phyloP scores from a whole-genome alignment of 2,113 vertebrate genomes.

The Anarrhichthys ocellatus region DNA sequence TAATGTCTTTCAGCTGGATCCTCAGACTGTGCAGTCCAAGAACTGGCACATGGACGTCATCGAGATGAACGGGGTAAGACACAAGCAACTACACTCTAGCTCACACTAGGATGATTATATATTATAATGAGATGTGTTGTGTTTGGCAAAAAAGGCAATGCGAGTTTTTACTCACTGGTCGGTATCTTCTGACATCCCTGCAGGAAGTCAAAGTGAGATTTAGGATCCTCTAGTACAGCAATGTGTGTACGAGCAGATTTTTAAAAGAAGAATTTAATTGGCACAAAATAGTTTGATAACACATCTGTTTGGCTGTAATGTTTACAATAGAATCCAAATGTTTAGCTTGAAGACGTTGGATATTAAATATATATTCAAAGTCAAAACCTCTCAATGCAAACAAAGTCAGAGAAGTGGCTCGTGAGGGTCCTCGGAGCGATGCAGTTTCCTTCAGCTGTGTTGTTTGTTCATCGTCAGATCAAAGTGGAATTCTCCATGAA shows the following conservation, averaged over 20 bases:
- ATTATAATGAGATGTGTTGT: background rate
- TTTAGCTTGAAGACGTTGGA: background rate
- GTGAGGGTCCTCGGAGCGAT: background rate
- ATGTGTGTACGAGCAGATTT: background rate
- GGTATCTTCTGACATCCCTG: background rate
- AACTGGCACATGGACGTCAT: constrained; percentile 99
- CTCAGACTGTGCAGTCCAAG: constrained; percentile 95
- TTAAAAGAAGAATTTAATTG: background rate
- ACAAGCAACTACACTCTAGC: background rate
- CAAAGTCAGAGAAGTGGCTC: background rate
- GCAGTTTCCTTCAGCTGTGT: constrained; percentile 6
- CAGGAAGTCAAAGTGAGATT: background rate
- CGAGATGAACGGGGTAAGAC: constrained; percentile 98
- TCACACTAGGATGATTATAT: background rate
- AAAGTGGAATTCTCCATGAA: constrained; percentile 99
- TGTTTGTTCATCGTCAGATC: constrained; percentile 84
- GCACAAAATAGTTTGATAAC: background rate
- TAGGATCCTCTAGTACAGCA: background rate
- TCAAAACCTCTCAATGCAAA: background rate
- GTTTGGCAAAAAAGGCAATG: background rate
- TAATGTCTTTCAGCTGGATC: constrained; percentile 89
- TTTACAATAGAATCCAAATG: background rate
- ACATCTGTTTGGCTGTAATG: background rate
- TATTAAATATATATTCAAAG: background rate
- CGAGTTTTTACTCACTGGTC: background rate